Base-by-base conservation (phyloP, 2,797 vertebrate genomes). In the Phrynocephalus vlangalii region DNA sequence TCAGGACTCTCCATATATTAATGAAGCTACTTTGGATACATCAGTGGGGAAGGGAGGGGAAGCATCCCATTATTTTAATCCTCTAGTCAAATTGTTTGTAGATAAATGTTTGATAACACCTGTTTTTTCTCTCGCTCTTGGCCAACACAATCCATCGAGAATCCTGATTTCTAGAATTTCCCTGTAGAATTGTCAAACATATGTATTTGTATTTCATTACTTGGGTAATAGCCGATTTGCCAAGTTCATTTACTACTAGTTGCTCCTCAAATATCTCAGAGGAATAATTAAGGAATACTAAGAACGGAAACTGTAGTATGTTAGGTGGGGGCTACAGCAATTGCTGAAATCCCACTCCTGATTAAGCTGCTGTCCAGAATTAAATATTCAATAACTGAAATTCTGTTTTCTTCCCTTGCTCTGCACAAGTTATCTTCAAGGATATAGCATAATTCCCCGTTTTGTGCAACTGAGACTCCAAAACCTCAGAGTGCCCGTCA, bases 191-290 rank as follows among this genome's bases (percentile, higher is more conserved):
- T 96, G 95, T 97, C 96, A 96, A 96, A 96, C 97, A 97, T 96
- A 97, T 97, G 97, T 97, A 97, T 97, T 97, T 96, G 96, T 97
- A 96, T 96, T 97, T 96, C 96, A 96, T 97, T 96, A 96, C 96
- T 96, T 94, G 95, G 87, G 95, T 97, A 97, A 97, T 95, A 96
- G 96, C 95, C 96, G 95, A 97, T 97, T 97, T 97, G 96, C 97
- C 96, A 97, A 96, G 94, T 97, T 96, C 96, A 96, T 97, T 97
- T 96, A 96, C 96, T 94, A 97, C 97, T 96, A 96, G 97, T 97
- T 96, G 96, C 95, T 97, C 94, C 93, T 96, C 94, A 96, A 96
- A 96, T 87, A 96, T 96, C 97, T 97, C 96, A 95, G 94, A 95
- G 96, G 97, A 95, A 97, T 97, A 97, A 97, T 97, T 97, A 97